A percentile compares a stretch with the other conserved stretches of the same genome.
phyloP scores from a whole-genome alignment of 2,797 vertebrate species.

The Sphaeramia orbicularis region DNA sequence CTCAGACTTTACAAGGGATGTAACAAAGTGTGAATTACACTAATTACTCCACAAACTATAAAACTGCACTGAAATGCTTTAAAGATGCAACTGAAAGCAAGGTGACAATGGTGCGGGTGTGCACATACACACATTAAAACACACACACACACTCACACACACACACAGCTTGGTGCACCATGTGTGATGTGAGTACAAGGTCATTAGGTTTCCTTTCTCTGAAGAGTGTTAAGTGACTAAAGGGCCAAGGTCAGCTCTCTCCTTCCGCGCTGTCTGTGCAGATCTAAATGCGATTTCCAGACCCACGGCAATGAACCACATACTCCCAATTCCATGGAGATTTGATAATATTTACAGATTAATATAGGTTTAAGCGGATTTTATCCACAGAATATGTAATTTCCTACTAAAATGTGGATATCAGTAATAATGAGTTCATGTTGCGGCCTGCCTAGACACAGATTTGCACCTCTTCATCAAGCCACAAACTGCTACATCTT shows the following conservation, averaged over 20 bases:
- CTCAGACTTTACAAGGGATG: constrained; percentile 12
- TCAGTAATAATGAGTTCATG: constrained; percentile 59
- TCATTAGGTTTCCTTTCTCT: constrained; percentile 59
- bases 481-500: constrained; percentile 60
- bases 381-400: constrained; percentile 55
- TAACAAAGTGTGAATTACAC: constrained; percentile 26
- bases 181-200: constrained; percentile 48
- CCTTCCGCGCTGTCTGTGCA: constrained; percentile 38
- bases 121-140: constrained; percentile 1
- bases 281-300: constrained; percentile 67
- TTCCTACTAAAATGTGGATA: constrained; percentile 64
- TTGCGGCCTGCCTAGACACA: constrained; percentile 58
- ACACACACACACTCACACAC: constrained; percentile 12
- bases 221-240: constrained; percentile 75
- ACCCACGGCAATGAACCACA: constrained; percentile 40
- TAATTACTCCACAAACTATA: constrained; percentile 25
- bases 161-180: constrained; percentile 6
- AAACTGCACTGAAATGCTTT: constrained; percentile 10
- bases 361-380: constrained; percentile 59
- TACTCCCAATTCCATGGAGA: constrained; percentile 40
- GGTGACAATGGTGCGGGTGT: not conserved
- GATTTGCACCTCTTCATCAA: constrained; percentile 57
- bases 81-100: constrained; percentile 31
- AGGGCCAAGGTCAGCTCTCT: constrained; percentile 70
- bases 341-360: constrained; percentile 51